A percentile compares a stretch with the other conserved stretches of the same genome.
Conservation (phyloP, 2,888 invertebrate species). For the Lysandra coridon region DNA sequence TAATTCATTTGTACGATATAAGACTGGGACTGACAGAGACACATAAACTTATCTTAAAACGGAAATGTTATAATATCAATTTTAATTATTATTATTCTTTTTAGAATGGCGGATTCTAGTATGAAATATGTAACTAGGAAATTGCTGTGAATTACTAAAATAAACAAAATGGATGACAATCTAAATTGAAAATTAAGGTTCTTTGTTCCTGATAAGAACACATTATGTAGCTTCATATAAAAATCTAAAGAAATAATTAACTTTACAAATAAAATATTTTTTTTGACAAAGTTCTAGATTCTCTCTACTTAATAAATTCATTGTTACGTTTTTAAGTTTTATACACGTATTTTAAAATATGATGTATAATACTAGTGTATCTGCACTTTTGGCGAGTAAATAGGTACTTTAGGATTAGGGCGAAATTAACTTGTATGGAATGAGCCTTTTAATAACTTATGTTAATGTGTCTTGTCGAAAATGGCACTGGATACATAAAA, state of each 20-base stretch:
- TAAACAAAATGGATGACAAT: not conserved
- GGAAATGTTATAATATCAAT: not conserved
- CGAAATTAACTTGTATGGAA: not conserved
- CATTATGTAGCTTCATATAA: not conserved
- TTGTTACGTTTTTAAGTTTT: conserved; percentile 79
- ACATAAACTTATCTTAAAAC: not conserved
- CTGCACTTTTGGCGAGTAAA: conserved; percentile 20
- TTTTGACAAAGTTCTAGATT: conserved; percentile 57
- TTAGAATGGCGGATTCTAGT: not conserved
- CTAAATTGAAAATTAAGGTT: not conserved
- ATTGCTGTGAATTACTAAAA: not conserved
- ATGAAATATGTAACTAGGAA: not conserved
- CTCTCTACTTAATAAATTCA: conserved; percentile 63
- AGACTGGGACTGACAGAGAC: not conserved
- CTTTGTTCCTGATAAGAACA: not conserved
- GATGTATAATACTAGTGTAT: conserved; percentile 32
- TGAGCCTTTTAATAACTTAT: conserved; percentile 6
- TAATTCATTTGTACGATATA: not conserved
- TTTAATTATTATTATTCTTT: not conserved
- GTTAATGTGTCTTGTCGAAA: too few species aligned
- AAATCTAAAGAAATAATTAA: not conserved
- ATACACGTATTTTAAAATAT: conserved; percentile 37
- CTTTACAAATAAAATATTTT: conserved; percentile 25
- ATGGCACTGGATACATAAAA: too few species aligned
- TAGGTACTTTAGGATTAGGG: conserved; percentile 23